A percentile compares a stretch with the other conserved stretches of the same genome.
Evolutionary conservation across 2,888 invertebrate species (phyloP).

Genomic region (Sinohyriopsis cumingii): DNA sequence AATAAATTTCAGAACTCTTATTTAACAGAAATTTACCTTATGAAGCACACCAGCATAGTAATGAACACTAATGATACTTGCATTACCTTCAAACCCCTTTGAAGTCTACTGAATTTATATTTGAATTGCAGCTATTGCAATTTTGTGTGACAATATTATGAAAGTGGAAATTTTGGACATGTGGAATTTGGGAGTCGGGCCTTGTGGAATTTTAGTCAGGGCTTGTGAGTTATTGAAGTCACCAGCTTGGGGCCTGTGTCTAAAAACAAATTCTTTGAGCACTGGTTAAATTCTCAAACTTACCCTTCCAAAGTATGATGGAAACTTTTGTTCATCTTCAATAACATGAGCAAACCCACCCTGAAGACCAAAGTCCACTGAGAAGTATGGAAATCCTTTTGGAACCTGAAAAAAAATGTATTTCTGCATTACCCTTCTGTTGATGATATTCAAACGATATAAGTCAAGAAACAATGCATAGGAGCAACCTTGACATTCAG

Average conservation of each 20-base stretch:
- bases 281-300: constrained; percentile 29
- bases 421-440: background rate
- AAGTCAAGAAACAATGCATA: no score
- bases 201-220: background rate
- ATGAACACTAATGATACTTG: no score
- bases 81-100: no score
- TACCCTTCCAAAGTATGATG: constrained; percentile 91
- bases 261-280: background rate
- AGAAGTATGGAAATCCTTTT: constrained; percentile 94
- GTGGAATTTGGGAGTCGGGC: no score
- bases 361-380: constrained; percentile 92
- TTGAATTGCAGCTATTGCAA: no score
- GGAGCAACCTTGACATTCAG: no score
- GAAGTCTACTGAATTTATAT: no score
- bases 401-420: constrained; percentile 77
- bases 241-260: background rate
- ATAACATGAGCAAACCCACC: constrained; percentile 96
- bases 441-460: background rate
- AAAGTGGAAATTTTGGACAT: no score
- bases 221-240: background rate
- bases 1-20: no score
- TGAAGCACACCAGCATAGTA: no score
- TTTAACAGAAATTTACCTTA: no score
- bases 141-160: no score
- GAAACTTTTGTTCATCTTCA: constrained; percentile 91